Evolutionary conservation across 2,888 invertebrate species (phyloP), one percentile per base, ranked within the genome.

Genomic region (Agelastica alni): DNA sequence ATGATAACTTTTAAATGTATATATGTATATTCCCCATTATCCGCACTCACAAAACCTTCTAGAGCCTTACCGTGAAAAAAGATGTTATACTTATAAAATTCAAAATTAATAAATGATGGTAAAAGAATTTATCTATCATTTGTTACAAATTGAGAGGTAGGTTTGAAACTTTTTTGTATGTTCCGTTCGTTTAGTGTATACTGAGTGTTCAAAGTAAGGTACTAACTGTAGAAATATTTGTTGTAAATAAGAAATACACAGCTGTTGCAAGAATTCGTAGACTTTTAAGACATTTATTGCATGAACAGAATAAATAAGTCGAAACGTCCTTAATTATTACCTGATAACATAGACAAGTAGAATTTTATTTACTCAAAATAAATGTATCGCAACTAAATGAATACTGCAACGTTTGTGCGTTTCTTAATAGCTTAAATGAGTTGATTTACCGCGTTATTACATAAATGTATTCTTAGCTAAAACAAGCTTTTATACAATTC

Each of bases 401-500:
- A 17, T 7, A 28, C n/a, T 22, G 37, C 17, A 16, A 47, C 37
- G 12, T 18, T 9, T 47, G 37, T 39, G 48, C 30, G 39, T 39
- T 48, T 39, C 48, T 48, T 30, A 30, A 18, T 26, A 37, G 47
- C 37, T 47, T 46, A 9, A 14, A 36, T 18, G 10, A 51, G 53
- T 61, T 61, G 51, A 57, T 62, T 60, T n/a, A n/a, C n/a, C n/a
- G n/a, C 51, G 58, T 64, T 37, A 48, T 26, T 48, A 43, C 52
- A 52, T 48, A 53, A 48, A 53, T 55, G 54, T 55, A 51, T 36
- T 51, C 45, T 52, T 44, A 32, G 30, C 26, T 30, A 54, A 51
- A 56, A 59, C 61, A 59, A 61, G 62, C 63, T 65, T 60, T 63
- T 59, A 55, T 53, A 54, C 53, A 62, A 54, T 56, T 64, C 60